These are phyloP conservation scores for Matsumyia berberina DNA, from an alignment of 2,888 invertebrate genomes.

Conservation along the genomic window DNA sequence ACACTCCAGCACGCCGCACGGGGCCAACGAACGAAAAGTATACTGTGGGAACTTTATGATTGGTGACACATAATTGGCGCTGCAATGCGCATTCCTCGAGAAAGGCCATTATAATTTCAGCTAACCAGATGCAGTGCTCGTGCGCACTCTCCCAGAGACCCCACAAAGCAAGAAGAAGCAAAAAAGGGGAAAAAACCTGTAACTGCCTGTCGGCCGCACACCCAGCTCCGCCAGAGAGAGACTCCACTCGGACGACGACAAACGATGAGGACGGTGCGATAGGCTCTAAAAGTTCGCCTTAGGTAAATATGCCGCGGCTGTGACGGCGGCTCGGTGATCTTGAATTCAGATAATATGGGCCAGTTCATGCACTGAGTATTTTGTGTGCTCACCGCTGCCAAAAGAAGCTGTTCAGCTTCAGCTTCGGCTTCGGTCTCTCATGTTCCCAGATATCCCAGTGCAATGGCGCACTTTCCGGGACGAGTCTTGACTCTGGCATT, in stretches of 20 bases:
- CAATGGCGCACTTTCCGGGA: conserved; percentile 59
- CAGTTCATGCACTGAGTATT: conserved; percentile 63
- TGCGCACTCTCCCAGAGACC: conserved; percentile 75
- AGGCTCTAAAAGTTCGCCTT: conserved; percentile 73
- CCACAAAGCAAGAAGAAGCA: conserved; percentile 62
- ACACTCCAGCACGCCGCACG: conserved; percentile 61
- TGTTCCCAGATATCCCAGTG: conserved; percentile 46
- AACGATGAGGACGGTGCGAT: conserved; percentile 66
- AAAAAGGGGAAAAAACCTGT: conserved; percentile 79
- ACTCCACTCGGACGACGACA: conserved; percentile 44
- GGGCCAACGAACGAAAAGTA: conserved; percentile 76
- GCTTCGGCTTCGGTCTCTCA: conserved; percentile 25
- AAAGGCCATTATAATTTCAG: conserved; percentile 77
- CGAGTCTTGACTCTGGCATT: conserved; percentile 25
- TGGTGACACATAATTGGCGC: conserved; percentile 78
- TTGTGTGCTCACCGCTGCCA: conserved; percentile 57
- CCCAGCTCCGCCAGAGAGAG: conserved; percentile 75
- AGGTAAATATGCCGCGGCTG: conserved; percentile 64
- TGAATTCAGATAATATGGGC: conserved; percentile 76
- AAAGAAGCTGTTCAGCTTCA: conserved; percentile 59
- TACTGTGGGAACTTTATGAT: conserved; percentile 80
- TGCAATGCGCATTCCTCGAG: conserved; percentile 77
- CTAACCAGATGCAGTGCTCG: conserved; percentile 76
- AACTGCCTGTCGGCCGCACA: conserved; percentile 80
- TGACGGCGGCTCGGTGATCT: conserved; percentile 68